phyloP scores from a whole-genome alignment of 2,797 vertebrate genomes.

The Lates japonicus region DNA sequence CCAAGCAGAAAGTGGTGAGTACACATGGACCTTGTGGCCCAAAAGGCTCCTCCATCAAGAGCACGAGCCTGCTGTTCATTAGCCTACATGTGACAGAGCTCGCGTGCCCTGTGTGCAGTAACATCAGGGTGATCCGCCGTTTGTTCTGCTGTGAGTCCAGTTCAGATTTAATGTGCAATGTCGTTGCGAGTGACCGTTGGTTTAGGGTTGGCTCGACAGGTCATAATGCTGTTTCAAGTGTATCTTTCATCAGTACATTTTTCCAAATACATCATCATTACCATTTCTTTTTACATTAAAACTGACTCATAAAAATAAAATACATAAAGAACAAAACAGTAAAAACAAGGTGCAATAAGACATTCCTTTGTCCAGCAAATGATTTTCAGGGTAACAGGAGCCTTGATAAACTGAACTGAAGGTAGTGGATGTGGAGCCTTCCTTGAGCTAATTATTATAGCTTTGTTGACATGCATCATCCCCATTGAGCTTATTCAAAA shows the following conservation, averaged over 20 bases:
- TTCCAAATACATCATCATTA: background rate
- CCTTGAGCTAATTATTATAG: conserved; percentile 35
- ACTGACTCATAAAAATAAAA: background rate
- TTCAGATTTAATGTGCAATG: conserved; percentile 48
- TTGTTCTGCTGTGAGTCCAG: conserved; percentile 38
- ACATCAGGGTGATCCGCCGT: conserved; percentile 44
- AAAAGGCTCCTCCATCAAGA: conserved; percentile 65
- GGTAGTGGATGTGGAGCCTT: conserved; percentile 2
- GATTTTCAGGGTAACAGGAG: background rate
- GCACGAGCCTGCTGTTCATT: conserved; percentile 80
- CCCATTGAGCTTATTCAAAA: conserved; percentile 29
- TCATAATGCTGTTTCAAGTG: conserved; percentile 12
- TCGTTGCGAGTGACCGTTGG: conserved; percentile 48
- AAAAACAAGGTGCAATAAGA: background rate
- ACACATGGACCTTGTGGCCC: conserved; percentile 71
- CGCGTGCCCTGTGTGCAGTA: conserved; percentile 69
- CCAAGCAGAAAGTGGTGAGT: conserved; percentile 82
- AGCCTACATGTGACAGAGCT: conserved; percentile 71
- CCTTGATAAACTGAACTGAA: conserved; percentile 2
- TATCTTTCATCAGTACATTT: background rate
- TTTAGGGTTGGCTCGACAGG: conserved; percentile 16
- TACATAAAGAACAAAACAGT: background rate
- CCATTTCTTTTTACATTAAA: background rate
- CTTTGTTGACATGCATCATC: conserved; percentile 47
- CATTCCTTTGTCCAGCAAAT: background rate